phyloP scores from a whole-genome alignment of 1,140 invertebrate species.

The Trichonephila inaurata region DNA sequence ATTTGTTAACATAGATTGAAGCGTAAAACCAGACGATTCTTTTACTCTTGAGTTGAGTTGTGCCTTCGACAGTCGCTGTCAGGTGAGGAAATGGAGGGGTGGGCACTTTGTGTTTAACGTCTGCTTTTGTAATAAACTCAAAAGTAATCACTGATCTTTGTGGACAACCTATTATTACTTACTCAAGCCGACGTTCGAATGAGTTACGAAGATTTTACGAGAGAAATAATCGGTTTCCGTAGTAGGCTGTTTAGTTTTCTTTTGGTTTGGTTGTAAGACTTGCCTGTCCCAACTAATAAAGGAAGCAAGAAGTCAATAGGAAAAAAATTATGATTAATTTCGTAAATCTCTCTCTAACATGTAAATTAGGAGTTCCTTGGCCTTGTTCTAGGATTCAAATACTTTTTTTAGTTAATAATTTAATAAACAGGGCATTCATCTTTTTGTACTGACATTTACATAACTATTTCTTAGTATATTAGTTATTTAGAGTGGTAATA shows the following conservation, averaged over 20 bases:
- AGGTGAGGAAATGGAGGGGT: constrained; percentile 56
- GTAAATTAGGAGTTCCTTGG: no score
- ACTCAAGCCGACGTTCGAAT: constrained; percentile 39
- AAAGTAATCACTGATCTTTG: constrained; percentile 41
- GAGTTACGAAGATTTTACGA: constrained; percentile 33
- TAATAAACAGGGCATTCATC: no score
- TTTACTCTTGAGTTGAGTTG: neutral
- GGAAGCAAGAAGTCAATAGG: neutral
- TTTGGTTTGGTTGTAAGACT: neutral
- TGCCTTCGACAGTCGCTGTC: neutral
- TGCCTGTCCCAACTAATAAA: neutral
- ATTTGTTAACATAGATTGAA: constrained; percentile 21
- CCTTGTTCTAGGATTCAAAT: no score
- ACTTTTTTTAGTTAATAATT: no score
- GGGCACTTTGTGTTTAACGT: constrained; percentile 43
- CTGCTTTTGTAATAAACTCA: constrained; percentile 66
- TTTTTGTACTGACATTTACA: no score
- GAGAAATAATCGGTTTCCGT: constrained; percentile 36
- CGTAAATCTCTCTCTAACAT: neutral
- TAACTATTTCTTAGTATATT: no score
- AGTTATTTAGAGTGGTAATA: no score
- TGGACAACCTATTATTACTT: constrained; percentile 61
- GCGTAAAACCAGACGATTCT: constrained; percentile 17
- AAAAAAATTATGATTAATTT: neutral
- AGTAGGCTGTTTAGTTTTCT: neutral